A percentile compares a stretch with the other conserved stretches of the same genome.
These are phyloP conservation scores for Luehdorfia chinensis DNA, from an alignment of 1,140 invertebrate species.

Conservation along the genomic window DNA sequence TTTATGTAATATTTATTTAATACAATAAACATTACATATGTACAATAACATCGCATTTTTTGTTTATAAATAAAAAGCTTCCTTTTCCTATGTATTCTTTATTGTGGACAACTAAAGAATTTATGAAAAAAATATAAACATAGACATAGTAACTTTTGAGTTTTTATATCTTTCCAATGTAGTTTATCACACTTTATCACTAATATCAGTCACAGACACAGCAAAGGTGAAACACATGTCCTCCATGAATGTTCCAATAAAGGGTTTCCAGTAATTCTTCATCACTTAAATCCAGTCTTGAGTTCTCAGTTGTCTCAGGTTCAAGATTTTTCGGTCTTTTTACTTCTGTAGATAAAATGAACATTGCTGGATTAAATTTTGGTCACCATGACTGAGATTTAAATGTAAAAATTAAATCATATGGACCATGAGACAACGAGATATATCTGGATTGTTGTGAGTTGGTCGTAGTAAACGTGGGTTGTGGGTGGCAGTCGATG, in stretches of 20 bases:
- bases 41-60: conserved; percentile 32
- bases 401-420: conserved; percentile 70
- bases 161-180: conserved; percentile 26
- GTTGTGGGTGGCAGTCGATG: conserved; percentile 61
- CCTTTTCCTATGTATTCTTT: conserved; percentile 56
- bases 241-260: conserved; percentile 75
- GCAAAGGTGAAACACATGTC: conserved; percentile 69
- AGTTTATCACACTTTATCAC: conserved; percentile 37
- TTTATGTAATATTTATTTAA: conserved; percentile 61
- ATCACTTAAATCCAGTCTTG: conserved; percentile 42
- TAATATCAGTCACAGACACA: conserved; percentile 41
- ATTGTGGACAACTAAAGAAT: conserved; percentile 45
- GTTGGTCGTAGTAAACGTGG: conserved; percentile 72
- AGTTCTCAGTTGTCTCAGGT: conserved; percentile 67
- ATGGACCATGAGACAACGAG: conserved; percentile 78
- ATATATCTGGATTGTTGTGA: conserved; percentile 78
- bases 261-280: conserved; percentile 70
- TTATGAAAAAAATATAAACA: conserved; percentile 25
- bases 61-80: conserved; percentile 60
- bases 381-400: too few relatives aligned
- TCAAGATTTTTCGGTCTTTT: conserved; percentile 63
- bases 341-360: conserved; percentile 74
- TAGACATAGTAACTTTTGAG: conserved; percentile 22
- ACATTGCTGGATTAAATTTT: conserved; percentile 60
- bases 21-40: conserved; percentile 51